phyloP scores from a whole-genome alignment of 2,888 invertebrate species.

The Euphydryas editha region DNA sequence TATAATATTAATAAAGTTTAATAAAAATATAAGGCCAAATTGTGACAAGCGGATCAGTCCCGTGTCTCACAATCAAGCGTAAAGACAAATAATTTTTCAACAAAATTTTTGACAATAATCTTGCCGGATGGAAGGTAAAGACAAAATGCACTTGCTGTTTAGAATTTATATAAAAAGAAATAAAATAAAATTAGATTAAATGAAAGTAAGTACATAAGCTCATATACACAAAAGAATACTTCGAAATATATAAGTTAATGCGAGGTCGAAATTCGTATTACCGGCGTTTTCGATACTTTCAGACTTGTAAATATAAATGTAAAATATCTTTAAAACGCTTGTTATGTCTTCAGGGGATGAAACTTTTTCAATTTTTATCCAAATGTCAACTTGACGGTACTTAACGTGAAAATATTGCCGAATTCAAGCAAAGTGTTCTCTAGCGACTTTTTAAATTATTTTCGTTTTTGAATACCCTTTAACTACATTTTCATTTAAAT shows the following conservation, averaged over 20 bases:
- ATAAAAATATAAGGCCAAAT: no score
- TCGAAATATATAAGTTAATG: not conserved
- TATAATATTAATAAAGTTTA: no score
- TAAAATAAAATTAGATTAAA: not conserved
- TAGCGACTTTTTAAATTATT: conserved; percentile 45
- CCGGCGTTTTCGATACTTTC: conserved; percentile 10
- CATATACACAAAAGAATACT: not conserved
- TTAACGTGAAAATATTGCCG: conserved; percentile 59
- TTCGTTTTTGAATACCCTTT: conserved; percentile 18
- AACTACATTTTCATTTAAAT: not conserved
- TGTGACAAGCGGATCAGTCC: no score
- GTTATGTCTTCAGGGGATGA: conserved; percentile 58
- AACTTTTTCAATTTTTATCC: conserved; percentile 78
- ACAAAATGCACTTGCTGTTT: not conserved
- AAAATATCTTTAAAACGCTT: conserved; percentile 54
- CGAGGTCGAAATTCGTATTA: conserved; percentile 1
- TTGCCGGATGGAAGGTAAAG: no score
- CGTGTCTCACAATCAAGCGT: no score
- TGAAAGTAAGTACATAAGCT: not conserved
- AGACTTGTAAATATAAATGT: conserved; percentile 36
- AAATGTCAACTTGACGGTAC: conserved; percentile 59
- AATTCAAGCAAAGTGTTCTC: conserved; percentile 47
- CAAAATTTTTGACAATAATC: no score
- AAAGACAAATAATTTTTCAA: no score
- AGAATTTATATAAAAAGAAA: not conserved